phyloP scores from a whole-genome alignment of 2,888 invertebrate species.

The Subacronicta megacephala region DNA sequence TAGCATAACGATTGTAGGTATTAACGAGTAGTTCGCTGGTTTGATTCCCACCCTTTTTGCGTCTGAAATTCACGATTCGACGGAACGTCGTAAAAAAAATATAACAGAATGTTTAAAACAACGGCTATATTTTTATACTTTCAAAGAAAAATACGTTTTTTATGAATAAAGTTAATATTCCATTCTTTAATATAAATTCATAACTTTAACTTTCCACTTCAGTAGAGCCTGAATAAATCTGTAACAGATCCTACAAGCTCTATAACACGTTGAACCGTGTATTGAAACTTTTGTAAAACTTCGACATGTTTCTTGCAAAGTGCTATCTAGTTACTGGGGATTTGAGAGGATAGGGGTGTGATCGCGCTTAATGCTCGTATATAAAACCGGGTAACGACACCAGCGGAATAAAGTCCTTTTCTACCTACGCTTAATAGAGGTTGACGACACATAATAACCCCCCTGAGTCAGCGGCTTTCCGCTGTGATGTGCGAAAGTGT shows the following conservation, averaged over 20 bases:
- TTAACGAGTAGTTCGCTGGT: too few species aligned
- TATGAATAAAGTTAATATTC: background rate
- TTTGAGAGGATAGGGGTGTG: conserved; percentile 3
- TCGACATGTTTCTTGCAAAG: conserved; percentile 12
- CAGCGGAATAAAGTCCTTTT: conserved; percentile 29
- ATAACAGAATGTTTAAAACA: too few species aligned
- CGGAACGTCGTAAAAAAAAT: too few species aligned
- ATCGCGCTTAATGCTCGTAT: conserved; percentile 6
- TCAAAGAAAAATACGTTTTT: too few species aligned
- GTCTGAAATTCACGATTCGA: too few species aligned
- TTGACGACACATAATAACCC: conserved; percentile 59
- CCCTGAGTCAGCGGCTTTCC: conserved; percentile 63
- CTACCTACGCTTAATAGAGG: conserved; percentile 49
- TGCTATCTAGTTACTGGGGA: conserved; percentile 9
- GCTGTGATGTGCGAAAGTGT: conserved; percentile 67
- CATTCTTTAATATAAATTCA: conserved; percentile 1
- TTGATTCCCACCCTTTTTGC: too few species aligned
- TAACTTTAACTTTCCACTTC: conserved; percentile 14
- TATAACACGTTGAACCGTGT: conserved; percentile 24
- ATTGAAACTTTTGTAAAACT: conserved; percentile 25
- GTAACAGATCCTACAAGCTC: conserved; percentile 7
- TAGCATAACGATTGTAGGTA: too few species aligned
- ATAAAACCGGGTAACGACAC: conserved; percentile 14
- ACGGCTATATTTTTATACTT: too few species aligned
- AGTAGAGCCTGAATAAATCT: conserved; percentile 25